A percentile compares a stretch with the other conserved stretches of the same genome.
phyloP scores from a whole-genome alignment of 35 echinoderm and acorn worm genomes.

The Ptychodera flava region DNA sequence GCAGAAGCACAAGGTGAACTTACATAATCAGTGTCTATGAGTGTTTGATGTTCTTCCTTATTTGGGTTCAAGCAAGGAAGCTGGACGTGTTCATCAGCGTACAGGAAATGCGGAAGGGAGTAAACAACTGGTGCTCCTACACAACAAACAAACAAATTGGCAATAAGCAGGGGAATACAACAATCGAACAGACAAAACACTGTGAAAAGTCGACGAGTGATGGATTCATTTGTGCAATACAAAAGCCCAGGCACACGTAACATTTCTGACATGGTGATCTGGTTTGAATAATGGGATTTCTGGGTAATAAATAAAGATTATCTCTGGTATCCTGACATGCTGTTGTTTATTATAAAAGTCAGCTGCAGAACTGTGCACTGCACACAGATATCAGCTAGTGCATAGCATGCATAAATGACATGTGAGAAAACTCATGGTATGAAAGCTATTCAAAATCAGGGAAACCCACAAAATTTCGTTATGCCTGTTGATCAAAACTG shows the following conservation, averaged over 20 bases:
- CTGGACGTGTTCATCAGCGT: constrained; percentile 54
- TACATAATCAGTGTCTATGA: constrained; percentile 72
- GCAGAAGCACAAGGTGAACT: too few relatives aligned
- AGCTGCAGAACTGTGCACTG: too few relatives aligned
- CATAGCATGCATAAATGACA: too few relatives aligned
- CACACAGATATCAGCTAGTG: too few relatives aligned
- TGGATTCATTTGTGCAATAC: background rate
- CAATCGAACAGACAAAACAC: background rate
- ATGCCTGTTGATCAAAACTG: too few relatives aligned
- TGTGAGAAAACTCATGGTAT: too few relatives aligned
- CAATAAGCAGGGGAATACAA: too few relatives aligned
- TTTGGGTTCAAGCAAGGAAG: constrained; percentile 25
- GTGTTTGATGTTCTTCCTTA: constrained; percentile 67
- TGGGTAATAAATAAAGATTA: too few relatives aligned
- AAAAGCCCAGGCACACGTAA: background rate
- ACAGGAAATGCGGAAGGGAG: constrained; percentile 79
- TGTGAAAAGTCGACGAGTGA: background rate
- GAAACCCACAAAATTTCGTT: too few relatives aligned
- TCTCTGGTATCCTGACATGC: too few relatives aligned
- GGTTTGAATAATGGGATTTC: background rate
- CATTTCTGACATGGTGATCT: background rate
- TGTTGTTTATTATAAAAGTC: too few relatives aligned
- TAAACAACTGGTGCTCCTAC: constrained; percentile 73
- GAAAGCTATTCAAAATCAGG: too few relatives aligned
- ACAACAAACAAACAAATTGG: background rate